Base-by-base conservation (phyloP, 2,888 invertebrate genomes). In the Spialia ferax region DNA sequence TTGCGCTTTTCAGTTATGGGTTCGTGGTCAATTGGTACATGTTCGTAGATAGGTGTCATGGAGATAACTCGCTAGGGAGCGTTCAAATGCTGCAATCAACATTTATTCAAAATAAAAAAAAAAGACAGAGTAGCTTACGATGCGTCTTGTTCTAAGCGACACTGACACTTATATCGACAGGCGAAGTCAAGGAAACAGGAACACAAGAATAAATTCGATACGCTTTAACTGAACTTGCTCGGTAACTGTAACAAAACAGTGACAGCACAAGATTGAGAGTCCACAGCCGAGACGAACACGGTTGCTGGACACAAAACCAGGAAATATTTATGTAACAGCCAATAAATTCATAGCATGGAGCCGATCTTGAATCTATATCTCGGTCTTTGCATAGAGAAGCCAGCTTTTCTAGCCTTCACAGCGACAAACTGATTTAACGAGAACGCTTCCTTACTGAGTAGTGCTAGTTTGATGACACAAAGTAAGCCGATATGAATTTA, bases 311-410 rank as follows among this genome's bases (percentile, higher is more conserved):
- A 67, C 67, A 67, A 61, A 67, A 67, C 67, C 61, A 55, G 61
- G 67, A 67, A 67, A 67, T 67, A 67, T 67, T 67, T 61, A 67
- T 67, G 67, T 66, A 66, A 45, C 66, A 60, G 60, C 66, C 66
- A 66, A 66, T 66, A 66, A 66, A 66, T 66, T 66, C 66, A 66
- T 66, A 60, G 66, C 54, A 38, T 13, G 45, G 54, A 45, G 54
- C 61, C 32, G 61, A 67, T 67, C 55, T 67, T 48, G 61, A 67
- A 61, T 67, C 67, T 61, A 56, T 67, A 67, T 67, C 67, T 61
- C 23, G 48, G 13, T 45, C 23, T 67, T 67, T 67, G 61, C 67
- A 61, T 67, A 35, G 61, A 56, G 55, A 65, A 67, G 55, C 54
- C 45, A 54, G 59, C 48, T 54, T 15, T 57, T n/a, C 6, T 15